Conservation (phyloP, 1,140 invertebrate species). For the Neodiprion virginianus region DNA sequence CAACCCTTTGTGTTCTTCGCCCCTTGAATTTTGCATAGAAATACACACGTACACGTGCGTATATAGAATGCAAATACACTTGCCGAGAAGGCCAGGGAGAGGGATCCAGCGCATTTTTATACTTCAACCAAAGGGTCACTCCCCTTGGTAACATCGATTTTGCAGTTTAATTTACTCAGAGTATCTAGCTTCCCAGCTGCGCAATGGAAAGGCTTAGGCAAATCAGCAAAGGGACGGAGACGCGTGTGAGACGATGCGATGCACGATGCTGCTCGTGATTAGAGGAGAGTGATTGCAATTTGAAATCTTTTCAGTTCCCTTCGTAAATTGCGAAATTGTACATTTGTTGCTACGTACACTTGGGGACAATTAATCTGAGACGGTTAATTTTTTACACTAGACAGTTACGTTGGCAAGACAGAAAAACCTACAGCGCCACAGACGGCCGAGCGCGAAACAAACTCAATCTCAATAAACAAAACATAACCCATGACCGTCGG, state of each 20-base stretch:
- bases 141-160: neutral
- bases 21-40: neutral
- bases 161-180: neutral
- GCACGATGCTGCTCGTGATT: neutral
- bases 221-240: neutral
- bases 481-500: too few species aligned
- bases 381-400: too few species aligned
- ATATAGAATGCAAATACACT: neutral
- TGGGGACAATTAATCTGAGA: too few species aligned
- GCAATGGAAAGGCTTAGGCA: neutral
- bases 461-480: too few species aligned
- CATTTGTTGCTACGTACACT: too few species aligned
- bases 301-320: neutral
- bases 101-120: neutral
- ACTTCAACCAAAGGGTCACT: neutral
- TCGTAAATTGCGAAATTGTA: too few species aligned
- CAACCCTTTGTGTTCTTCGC: conserved; percentile 2
- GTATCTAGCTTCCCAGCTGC: neutral
- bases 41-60: too few species aligned
- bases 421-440: too few species aligned
- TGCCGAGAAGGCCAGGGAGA: neutral
- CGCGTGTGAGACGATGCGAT: too few species aligned
- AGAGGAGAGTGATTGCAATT: neutral
- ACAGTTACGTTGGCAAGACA: too few species aligned
- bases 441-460: too few species aligned